Base-by-base conservation (phyloP, 2,113 vertebrate species). In the Morone saxatilis region DNA sequence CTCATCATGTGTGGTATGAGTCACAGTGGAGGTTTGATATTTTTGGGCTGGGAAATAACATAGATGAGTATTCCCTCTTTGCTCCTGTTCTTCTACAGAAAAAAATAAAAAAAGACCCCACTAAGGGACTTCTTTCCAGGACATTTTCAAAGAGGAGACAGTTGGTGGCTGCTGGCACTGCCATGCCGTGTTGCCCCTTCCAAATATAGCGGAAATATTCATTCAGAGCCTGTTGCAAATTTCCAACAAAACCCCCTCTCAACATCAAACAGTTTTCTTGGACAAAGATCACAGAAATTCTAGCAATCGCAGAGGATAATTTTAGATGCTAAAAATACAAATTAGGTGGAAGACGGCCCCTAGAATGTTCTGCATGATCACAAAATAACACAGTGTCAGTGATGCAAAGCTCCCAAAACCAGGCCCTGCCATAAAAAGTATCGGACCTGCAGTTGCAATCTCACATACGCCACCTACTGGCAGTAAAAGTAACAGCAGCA, bases 131-230 rank as follows among this genome's bases (percentile, higher is more conserved):
- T 54, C 57, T 48, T 91, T 92, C 82, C 86, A 79, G 89, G 84
- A 89, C 87, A 88, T 56, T 86, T 91, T 91, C 83, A 92, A 89
- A 92, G 84, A 83, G 60, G 80, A 75, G 80, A 83, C 90, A 89
- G 77, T 91, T 90, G 90, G 88, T 90, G 81, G 87, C 79, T 84
- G 86, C 77, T 91, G 90, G 90, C 89, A 60, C 54, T 2, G 57
- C 51, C 17, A 38, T 0, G 40, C 48, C 68, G 73, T 1, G 57
- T 63, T 65, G 48, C 67, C 77, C 77, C 45, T 82, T 88, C 13
- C 84, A 84, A 92, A 81, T 68, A 66, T 67, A 74, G 36, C 0
- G 22, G 71, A 81, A 88, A 83, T 87, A 76, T 83, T 79, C 51
- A 78, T 81, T 78, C 38, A 19, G 63, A 79, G 76, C 67, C 43